Evolutionary conservation across 2,797 vertebrate species (phyloP), one percentile per base, ranked within the genome.

Genomic region (Eleutherodactylus coqui): DNA sequence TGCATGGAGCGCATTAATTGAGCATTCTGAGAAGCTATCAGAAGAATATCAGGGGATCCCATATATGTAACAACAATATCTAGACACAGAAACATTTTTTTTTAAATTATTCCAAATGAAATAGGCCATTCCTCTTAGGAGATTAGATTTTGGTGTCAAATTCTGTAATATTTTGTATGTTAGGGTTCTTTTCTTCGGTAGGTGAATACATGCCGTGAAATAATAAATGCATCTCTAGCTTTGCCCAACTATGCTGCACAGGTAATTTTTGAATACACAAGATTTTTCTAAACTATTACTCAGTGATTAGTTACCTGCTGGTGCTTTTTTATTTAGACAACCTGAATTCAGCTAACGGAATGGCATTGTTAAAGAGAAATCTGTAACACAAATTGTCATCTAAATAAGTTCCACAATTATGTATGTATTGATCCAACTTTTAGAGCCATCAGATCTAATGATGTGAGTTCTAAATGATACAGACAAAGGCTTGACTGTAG

Each of bases 391-490:
- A 88, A 89, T 80, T 90, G 89, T 89, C 91, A 91, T 1, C 90
- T 19, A 87, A 90, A 90, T 82, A 90, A 89, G 88, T 90, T 84
- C 34, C 78, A 89, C 80, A 85, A 78, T 90, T 92, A 89, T 88
- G 89, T 89, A 92, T 91, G 91, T 93, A 93, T 93, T 88, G 92
- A 93, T 91, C 90, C 90, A 83, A 85, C 88, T 89, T 91, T 91
- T 91, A 90, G 85, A 84, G 86, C 88, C 88, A 92, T 92, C 91
- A 90, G 84, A 84, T 88, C 85, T 92, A 92, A 93, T 90, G 92
- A 92, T 90, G 90, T 81, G 88, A 86, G 73, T 82, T 89, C 75
- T 90, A 92, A 93, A 87, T 92, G 91, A 92, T 91, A 91, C 89
- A 92, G 91, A 92, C 90, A 89, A 91, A 91, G 84, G 87, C 87